Conservation (phyloP, 2,888 invertebrate species). For the Glaucopsyche alexis region DNA sequence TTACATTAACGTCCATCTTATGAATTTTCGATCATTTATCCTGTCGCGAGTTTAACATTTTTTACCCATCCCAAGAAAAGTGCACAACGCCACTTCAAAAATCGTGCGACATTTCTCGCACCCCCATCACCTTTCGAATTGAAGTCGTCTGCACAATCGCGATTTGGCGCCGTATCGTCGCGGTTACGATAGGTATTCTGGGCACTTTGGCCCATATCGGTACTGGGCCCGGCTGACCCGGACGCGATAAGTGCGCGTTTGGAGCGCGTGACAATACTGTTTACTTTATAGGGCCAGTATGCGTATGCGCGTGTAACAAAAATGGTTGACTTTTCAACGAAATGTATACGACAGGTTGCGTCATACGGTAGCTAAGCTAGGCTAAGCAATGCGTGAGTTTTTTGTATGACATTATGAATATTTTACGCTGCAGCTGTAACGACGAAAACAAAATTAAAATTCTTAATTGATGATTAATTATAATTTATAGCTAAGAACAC, state of each 20-base stretch:
- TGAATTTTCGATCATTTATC: too few relatives aligned
- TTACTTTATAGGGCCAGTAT: conserved; percentile 51
- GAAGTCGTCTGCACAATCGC: neutral
- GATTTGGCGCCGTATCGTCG: conserved; percentile 40
- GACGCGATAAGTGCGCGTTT: conserved; percentile 63
- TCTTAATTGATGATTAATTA: too few relatives aligned
- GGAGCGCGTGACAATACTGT: conserved; percentile 59
- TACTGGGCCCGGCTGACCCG: conserved; percentile 58
- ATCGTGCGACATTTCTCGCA: neutral
- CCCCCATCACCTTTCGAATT: neutral
- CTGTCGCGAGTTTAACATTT: too few relatives aligned
- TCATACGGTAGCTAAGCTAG: neutral
- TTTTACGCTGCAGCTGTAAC: too few relatives aligned
- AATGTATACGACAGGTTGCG: neutral
- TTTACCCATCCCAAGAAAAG: too few relatives aligned
- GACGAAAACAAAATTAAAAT: too few relatives aligned
- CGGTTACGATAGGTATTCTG: conserved; percentile 40
- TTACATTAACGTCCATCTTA: too few relatives aligned
- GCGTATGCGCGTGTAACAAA: conserved; percentile 37
- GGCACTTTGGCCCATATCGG: conserved; percentile 45
- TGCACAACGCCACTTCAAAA: too few relatives aligned
- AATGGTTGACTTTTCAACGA: neutral
- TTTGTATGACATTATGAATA: too few relatives aligned
- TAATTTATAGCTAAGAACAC: too few relatives aligned
- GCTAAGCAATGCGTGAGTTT: neutral